Conservation (phyloP, 2,797 vertebrate species). For the Nasua narica region DNA sequence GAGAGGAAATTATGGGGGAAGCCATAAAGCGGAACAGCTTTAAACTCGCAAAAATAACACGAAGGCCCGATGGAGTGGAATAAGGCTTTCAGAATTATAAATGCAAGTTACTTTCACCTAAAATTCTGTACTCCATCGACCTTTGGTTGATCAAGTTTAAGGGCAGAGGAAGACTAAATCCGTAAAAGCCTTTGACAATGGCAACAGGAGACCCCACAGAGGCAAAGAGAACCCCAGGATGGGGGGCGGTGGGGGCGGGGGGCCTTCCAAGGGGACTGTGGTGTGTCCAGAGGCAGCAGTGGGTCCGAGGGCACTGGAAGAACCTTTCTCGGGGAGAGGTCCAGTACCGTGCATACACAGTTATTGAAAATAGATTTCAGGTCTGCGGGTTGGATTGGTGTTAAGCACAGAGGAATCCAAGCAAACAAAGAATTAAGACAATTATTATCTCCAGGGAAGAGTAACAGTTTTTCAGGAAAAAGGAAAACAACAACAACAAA, state of each 20-base stretch:
- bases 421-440: neutral
- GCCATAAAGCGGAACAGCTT: neutral
- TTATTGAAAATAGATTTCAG: neutral
- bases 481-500: neutral
- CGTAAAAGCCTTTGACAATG: neutral
- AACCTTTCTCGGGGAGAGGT: neutral
- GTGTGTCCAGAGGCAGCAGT: too few relatives aligned
- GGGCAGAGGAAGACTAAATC: neutral
- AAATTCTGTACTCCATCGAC: neutral
- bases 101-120: neutral
- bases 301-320: neutral
- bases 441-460: neutral
- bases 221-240: neutral
- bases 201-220: neutral
- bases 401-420: neutral
- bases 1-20: neutral
- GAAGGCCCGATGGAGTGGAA: neutral
- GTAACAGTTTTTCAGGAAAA: neutral
- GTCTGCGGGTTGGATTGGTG: neutral
- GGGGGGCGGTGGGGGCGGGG: too few relatives aligned
- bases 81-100: neutral
- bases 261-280: neutral
- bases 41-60: neutral
- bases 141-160: neutral
- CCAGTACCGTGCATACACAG: neutral